Base-by-base conservation (phyloP, 2,888 invertebrate genomes). In the Scaptomyza cyrtandrae region DNA sequence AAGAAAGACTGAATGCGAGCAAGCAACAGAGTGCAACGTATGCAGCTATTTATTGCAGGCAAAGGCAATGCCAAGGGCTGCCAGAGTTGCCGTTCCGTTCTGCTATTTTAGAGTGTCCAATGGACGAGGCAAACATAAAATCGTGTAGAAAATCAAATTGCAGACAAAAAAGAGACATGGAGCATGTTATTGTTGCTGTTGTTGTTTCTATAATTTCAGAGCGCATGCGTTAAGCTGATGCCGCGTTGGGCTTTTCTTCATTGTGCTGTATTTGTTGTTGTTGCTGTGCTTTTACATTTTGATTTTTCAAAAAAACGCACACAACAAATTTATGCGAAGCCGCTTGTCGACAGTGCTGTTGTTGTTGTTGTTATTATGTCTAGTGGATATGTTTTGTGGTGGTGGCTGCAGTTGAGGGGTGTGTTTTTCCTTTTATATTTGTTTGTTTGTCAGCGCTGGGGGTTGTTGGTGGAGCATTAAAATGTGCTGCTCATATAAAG, bases 71-170 rank as follows among this genome's bases (percentile, higher is more conserved):
- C 19, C 16, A 29, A 19, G 33, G 29, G 29, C n/a, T 58, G 61
- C 54, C 33, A 61, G 54, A 61, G 52, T 49, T 64, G 56, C 54
- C 58, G 46, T 48, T 56, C 58, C 11, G 48, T 19, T 41, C 43
- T 63, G 53, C 45, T 76, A 60, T 83, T 86, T 84, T 77, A 49
- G 63, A 80, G 67, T 68, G 64, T 49, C 53, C 55, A 59, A 61
- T 72, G 80, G 77, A 86, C 83, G 83, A 63, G 66, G 68, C 60
- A 62, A 65, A 56, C 68, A 66, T 67, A 87, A 75, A 85, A 76
- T 64, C 65, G 66, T 74, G 74, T 76, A 79, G 71, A 77, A 86
- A 85, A 79, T 69, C 70, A 85, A 88, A 86, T 66, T 82, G 86
- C 86, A 74, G 70, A 75, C 64, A 71, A 85, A 72, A 76, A 67